These are phyloP conservation scores for Brachyptera risi DNA, from an alignment of 2,888 invertebrate species.

Conservation along the genomic window DNA sequence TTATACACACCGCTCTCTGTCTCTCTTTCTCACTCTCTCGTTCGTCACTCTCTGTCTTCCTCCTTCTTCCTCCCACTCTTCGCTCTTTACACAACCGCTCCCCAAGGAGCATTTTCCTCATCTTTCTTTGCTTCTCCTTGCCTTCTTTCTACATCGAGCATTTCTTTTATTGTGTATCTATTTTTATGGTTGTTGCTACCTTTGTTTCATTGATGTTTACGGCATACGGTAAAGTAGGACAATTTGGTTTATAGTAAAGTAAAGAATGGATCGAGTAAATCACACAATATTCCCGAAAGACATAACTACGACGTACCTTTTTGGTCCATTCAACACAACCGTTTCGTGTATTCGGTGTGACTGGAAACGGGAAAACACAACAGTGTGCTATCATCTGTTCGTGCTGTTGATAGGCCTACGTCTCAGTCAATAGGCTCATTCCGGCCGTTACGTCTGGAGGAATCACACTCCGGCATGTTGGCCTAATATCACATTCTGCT, in stretches of 20 bases:
- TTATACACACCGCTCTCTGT: background rate
- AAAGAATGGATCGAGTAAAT: slow-evolving; percentile 1
- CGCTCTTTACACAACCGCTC: slow-evolving; percentile 19
- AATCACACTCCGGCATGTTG: no score
- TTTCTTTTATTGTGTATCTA: slow-evolving; percentile 11
- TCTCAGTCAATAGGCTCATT: no score
- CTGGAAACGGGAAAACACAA: no score
- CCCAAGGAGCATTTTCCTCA: slow-evolving; percentile 23
- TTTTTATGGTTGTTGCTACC: slow-evolving; percentile 14
- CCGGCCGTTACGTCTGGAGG: no score
- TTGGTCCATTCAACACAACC: no score
- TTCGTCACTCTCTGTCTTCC: slow-evolving; percentile 21
- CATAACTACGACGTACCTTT: background rate
- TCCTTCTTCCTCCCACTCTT: background rate
- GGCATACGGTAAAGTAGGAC: slow-evolving; percentile 6
- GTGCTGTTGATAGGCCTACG: no score
- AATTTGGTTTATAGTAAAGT: slow-evolving; percentile 1
- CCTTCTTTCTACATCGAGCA: no score
- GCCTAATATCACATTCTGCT: no score
- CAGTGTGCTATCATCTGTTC: no score
- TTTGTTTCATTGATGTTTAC: slow-evolving; percentile 15
- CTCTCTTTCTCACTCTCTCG: slow-evolving; percentile 12
- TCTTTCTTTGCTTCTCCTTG: slow-evolving; percentile 6
- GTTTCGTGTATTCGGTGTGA: no score
- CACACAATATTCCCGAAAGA: background rate